phyloP scores from a whole-genome alignment of 2,113 vertebrate species.

The Coptodon bakossiorum region DNA sequence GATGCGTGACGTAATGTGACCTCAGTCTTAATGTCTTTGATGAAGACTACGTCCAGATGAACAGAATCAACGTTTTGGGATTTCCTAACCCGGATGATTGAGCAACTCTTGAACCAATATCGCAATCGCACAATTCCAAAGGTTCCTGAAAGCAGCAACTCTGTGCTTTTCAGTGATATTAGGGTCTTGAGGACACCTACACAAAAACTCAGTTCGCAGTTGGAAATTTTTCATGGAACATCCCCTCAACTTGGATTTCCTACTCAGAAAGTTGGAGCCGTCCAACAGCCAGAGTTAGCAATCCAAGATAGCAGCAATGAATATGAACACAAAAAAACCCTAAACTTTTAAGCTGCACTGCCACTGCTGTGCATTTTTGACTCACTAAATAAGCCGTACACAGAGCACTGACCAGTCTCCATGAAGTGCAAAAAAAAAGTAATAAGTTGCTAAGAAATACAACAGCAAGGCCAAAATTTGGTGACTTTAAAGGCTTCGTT shows the following conservation, averaged over 20 bases:
- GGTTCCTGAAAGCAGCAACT: neutral
- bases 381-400: neutral
- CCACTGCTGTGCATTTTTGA: neutral
- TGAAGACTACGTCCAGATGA: fast-evolving
- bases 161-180: neutral
- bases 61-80: neutral
- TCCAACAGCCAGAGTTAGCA: neutral
- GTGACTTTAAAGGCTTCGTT: fast-evolving
- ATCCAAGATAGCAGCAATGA: neutral
- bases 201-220: neutral
- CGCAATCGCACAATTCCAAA: neutral
- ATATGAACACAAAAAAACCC: neutral
- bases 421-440: fast-evolving
- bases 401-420: neutral
- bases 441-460: neutral
- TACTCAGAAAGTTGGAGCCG: fast-evolving
- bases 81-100: fast-evolving
- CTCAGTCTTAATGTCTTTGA: neutral
- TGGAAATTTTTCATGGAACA: neutral
- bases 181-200: neutral
- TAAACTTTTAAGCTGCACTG: neutral
- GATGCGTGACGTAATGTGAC: fast-evolving
- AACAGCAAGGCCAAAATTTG: fast-evolving
- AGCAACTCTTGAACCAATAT: neutral
- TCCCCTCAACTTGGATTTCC: neutral